Base-by-base conservation (phyloP, 2,113 vertebrate species). In the Actinemys pallida region DNA sequence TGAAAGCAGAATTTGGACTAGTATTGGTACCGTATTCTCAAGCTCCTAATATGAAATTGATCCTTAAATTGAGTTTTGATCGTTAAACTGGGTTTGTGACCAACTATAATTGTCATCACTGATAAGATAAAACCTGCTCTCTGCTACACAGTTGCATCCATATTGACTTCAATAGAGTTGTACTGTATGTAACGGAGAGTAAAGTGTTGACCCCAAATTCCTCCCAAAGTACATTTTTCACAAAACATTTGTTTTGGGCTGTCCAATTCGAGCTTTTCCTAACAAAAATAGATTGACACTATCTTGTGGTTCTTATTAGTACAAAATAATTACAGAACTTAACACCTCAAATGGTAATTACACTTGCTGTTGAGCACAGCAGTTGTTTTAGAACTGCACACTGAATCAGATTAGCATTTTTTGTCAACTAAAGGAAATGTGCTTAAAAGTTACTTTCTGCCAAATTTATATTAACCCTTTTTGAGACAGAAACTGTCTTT, bases 281-380 rank as follows among this genome's bases (percentile, higher is more conserved):
- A 87, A 49, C 20, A 89, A 57, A 52, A 91, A 12, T 4, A 87
- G 93, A 87, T 39, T 82, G 27, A 88, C 56, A 84, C 24, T 6
- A 84, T 83, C 78, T 86, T 84, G 1, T 90, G 35, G 25, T 92
- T 94, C 92, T 93, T 96, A 72, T 78, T 95, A 86, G 12, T 86
- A 94, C 72, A 96, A 96, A 57, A 79, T 95, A 92, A 96, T 92
- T 92, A 92, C 76, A 85, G 78, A 93, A 88, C 8, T 90, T 90
- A 94, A 92, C 95, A 96, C 87, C 86, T 72, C 42, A 79, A 94
- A 88, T 86, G 85, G 72, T 75, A 97, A 94, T 96, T 96, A 83
- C 78, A 42, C 17, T 97, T 90, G 62, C 62, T 88, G 78, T 82
- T 92, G 81, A 94, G 92, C 72, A 96, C 92, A 96, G 95, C 85